These are phyloP conservation scores for Phoxinus dragarum DNA, from an alignment of 2,797 vertebrate genomes.

Conservation along the genomic window DNA sequence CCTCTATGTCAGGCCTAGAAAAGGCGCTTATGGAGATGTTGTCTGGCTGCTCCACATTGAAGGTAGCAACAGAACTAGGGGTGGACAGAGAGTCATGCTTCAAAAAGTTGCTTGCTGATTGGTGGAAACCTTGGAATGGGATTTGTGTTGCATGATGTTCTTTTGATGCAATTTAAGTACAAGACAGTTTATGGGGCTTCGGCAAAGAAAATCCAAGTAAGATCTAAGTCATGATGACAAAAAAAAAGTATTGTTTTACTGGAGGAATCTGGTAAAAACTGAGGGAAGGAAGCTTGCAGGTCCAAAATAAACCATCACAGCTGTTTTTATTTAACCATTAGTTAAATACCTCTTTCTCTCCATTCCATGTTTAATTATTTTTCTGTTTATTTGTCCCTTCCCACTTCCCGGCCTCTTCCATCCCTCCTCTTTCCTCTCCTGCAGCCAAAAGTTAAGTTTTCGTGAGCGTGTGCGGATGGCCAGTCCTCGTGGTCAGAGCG, in stretches of 20 bases:
- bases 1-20: background rate
- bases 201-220: background rate
- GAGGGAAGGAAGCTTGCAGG: slow-evolving; percentile 2
- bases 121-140: slow-evolving; percentile 55
- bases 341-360: slow-evolving; percentile 60
- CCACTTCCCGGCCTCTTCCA: slow-evolving; percentile 2
- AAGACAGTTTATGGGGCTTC: slow-evolving; percentile 43
- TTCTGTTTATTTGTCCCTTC: slow-evolving; percentile 33
- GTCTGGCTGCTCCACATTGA: slow-evolving; percentile 16
- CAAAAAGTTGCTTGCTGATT: slow-evolving; percentile 48
- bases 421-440: slow-evolving; percentile 2
- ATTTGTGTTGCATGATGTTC: slow-evolving; percentile 69
- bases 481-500: slow-evolving; percentile 93
- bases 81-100: slow-evolving; percentile 35
- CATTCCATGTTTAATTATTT: slow-evolving; percentile 48
- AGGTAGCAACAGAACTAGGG: slow-evolving; percentile 8
- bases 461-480: slow-evolving; percentile 95
- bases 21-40: slow-evolving; percentile 2
- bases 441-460: slow-evolving; percentile 95
- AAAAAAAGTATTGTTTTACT: background rate
- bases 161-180: slow-evolving; percentile 45
- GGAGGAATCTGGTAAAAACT: background rate
- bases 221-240: background rate
- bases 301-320: background rate
- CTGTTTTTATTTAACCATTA: background rate